Evolutionary conservation across 2,113 vertebrate genomes (phyloP), one percentile per base, ranked within the genome.

Genomic region (Rhinolophus sinicus): DNA sequence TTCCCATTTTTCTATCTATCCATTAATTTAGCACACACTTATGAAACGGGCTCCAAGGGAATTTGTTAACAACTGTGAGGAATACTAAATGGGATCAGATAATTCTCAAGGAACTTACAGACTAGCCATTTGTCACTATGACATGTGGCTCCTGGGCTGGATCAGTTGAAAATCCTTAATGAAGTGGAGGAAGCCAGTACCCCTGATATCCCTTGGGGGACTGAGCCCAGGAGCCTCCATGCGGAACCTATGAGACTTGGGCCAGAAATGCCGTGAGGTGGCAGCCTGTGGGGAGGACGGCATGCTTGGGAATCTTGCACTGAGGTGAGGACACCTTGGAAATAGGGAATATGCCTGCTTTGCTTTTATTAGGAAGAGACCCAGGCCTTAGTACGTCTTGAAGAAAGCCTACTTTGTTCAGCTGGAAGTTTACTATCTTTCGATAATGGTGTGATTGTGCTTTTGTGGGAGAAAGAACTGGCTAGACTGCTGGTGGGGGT

Each of bases 401-500:
- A 65, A 83, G 69, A 81, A 62, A 83, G 28, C 3, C 62, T 16
- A 4, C n/a, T 58, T 72, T 52, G 26, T 83, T 87, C 44, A 52
- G 22, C 30, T 65, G 15, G 21, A 50, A 73, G 47, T 33, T 12
- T 52, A 19, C 82, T n/a, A 2, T 77, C 50, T 54, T 75, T 33
- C 0, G 10, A 11, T 50, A 22, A 54, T 30, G 19, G 47, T 16
- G 28, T 62, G 56, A 54, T 2, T 86, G 9, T 7, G 40, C 22
- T 38, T 56, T 33, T 13, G 8, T 72, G 77, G 11, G 26, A 56
- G 28, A 72, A 69, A 89, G n/a, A 35, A 62, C 26, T 62, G 33
- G 24, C 0, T 2, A 56, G 15, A n/a, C 5, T 33, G 67, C 8
- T 28, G 38, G 9, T 76, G 16, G 28, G 21, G 6, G 4, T 1